Conservation (phyloP, 2,888 invertebrate genomes). For the Drosophila ezoana region DNA sequence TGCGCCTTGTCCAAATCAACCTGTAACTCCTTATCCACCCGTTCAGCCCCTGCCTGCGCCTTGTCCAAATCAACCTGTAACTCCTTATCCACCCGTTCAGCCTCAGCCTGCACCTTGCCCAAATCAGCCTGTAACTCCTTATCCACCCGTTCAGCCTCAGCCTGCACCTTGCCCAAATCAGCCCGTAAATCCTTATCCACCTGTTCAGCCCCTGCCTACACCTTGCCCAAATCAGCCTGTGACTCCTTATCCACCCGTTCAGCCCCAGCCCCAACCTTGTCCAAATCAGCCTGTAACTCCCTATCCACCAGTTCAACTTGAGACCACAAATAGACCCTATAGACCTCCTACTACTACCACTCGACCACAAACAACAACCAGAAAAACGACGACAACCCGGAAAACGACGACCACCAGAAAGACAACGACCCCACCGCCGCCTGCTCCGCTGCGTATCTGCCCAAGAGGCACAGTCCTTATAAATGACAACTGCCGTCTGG, state of each 20-base stretch:
- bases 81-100: conserved; percentile 8
- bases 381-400: conserved; percentile 24
- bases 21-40: conserved; percentile 3
- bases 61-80: conserved; percentile 8
- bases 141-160: conserved; percentile 9
- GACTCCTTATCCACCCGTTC: background rate
- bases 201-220: background rate
- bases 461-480: conserved; percentile 64
- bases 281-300: conserved; percentile 3
- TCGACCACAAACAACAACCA: background rate
- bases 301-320: background rate
- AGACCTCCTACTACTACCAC: background rate
- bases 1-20: conserved; percentile 21
- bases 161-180: conserved; percentile 10
- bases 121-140: background rate
- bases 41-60: conserved; percentile 8
- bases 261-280: background rate
- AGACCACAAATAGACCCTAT: background rate
- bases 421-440: conserved; percentile 23
- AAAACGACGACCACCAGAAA: conserved; percentile 12
- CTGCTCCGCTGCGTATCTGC: conserved; percentile 48
- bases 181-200: conserved; percentile 6
- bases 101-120: background rate
- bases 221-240: conserved; percentile 3
- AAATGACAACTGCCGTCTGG: conserved; percentile 59